A percentile compares a stretch with the other conserved stretches of the same genome.
Conservation (phyloP, 2,113 vertebrate species). For the Zosterops hypoxanthus region DNA sequence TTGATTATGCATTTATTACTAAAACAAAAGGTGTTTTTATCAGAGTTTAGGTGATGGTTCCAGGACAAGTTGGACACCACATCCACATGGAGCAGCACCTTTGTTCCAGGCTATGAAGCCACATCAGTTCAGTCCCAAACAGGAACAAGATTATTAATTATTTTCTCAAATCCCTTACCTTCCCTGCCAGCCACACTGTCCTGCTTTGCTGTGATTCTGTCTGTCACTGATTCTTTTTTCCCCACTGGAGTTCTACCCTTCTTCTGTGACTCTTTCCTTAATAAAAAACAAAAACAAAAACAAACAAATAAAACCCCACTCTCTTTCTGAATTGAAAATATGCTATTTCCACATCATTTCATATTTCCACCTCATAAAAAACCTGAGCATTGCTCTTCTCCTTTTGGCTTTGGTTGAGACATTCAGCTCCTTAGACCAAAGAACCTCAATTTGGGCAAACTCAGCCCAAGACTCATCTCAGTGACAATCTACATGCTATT, state of each 20-base stretch:
- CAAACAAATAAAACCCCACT: no score
- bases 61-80: not conserved
- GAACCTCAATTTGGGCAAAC: not conserved
- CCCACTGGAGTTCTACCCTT: fast-evolving
- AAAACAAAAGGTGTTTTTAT: not conserved
- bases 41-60: not conserved
- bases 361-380: not conserved
- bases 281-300: not conserved
- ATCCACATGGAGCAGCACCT: not conserved
- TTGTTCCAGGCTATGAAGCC: not conserved
- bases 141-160: not conserved
- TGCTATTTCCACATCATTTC: not conserved
- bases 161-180: not conserved
- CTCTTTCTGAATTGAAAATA: not conserved
- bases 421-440: not conserved
- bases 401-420: not conserved
- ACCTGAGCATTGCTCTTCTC: not conserved
- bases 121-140: not conserved
- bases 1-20: not conserved
- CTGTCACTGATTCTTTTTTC: not conserved
- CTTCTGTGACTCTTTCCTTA: not conserved
- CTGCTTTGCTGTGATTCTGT: not conserved
- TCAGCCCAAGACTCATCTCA: not conserved
- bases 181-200: not conserved
- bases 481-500: not conserved